Percentiles rank a stretch among this genome's conserved stretches.
Evolutionary conservation across 2,113 vertebrate genomes (phyloP).

Genomic region (Athene cunicularia): DNA sequence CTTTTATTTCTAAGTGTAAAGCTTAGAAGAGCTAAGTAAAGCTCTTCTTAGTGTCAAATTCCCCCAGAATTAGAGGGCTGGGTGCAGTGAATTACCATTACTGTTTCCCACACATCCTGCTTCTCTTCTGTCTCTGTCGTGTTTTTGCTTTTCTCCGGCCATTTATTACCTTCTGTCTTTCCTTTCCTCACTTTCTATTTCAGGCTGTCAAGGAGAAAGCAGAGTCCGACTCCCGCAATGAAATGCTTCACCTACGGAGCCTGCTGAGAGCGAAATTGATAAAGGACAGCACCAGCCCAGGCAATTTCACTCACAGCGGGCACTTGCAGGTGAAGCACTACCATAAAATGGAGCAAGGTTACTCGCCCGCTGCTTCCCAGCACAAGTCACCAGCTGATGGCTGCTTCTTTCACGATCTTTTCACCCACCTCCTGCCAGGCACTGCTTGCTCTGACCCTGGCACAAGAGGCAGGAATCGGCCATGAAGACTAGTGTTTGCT

Average conservation of each 20-base stretch:
- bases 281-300: neutral
- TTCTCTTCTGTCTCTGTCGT: neutral
- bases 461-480: neutral
- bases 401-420: neutral
- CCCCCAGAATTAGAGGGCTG: neutral
- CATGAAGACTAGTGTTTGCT: accelerated
- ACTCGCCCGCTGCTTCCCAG: neutral
- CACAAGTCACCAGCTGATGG: neutral
- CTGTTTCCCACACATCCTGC: neutral
- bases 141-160: neutral
- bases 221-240: neutral
- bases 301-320: constrained; percentile 46
- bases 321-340: constrained; percentile 14
- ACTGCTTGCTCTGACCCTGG: neutral
- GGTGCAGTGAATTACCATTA: neutral
- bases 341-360: neutral
- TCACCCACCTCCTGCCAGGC: neutral
- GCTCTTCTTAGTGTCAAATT: neutral
- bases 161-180: neutral
- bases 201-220: neutral
- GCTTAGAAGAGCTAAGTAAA: neutral
- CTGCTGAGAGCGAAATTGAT: constrained; percentile 40
- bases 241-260: constrained; percentile 11
- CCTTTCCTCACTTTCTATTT: neutral
- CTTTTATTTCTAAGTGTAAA: neutral